These are phyloP conservation scores for Bradynema listronoti DNA, from an alignment of 1,140 invertebrate genomes.

Conservation along the genomic window DNA sequence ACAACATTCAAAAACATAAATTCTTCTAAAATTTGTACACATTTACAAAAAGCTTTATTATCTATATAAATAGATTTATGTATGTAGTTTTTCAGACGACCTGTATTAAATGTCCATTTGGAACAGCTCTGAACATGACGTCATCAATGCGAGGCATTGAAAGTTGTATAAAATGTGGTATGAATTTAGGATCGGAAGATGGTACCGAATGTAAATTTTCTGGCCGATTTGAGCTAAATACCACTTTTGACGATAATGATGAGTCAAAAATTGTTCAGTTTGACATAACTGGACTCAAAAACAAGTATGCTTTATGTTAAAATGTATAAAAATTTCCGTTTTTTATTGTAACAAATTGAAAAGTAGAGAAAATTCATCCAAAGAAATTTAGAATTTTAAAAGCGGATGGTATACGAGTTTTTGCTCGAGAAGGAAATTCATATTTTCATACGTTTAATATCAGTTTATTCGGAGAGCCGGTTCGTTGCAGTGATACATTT, in stretches of 20 bases:
- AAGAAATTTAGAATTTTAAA: slow-evolving; percentile 56
- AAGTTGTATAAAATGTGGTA: slow-evolving; percentile 34
- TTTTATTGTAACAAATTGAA: not conserved
- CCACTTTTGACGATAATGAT: slow-evolving; percentile 6
- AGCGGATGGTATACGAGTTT: slow-evolving; percentile 60
- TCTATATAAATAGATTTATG: too few species aligned
- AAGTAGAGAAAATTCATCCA: too few species aligned
- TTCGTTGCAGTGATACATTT: slow-evolving; percentile 22
- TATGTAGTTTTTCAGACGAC: too few species aligned
- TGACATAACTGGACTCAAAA: slow-evolving; percentile 26
- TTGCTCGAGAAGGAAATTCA: slow-evolving; percentile 64
- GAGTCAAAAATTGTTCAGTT: slow-evolving; percentile 22
- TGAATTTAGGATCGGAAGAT: slow-evolving; percentile 33
- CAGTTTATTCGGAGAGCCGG: slow-evolving; percentile 61
- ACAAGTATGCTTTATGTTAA: slow-evolving; percentile 10
- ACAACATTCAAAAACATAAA: too few species aligned
- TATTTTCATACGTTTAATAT: slow-evolving; percentile 66
- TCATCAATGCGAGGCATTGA: slow-evolving; percentile 15
- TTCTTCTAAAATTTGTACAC: too few species aligned
- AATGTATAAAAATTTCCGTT: not conserved
- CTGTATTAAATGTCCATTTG: slow-evolving; percentile 30
- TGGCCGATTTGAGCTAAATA: slow-evolving; percentile 40
- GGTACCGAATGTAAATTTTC: slow-evolving; percentile 32
- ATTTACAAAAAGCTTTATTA: too few species aligned
- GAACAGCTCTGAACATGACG: slow-evolving; percentile 26